These are phyloP conservation scores for Pseudachorutes palmiensis DNA, from an alignment of 1,140 invertebrate species.

Conservation along the genomic window DNA sequence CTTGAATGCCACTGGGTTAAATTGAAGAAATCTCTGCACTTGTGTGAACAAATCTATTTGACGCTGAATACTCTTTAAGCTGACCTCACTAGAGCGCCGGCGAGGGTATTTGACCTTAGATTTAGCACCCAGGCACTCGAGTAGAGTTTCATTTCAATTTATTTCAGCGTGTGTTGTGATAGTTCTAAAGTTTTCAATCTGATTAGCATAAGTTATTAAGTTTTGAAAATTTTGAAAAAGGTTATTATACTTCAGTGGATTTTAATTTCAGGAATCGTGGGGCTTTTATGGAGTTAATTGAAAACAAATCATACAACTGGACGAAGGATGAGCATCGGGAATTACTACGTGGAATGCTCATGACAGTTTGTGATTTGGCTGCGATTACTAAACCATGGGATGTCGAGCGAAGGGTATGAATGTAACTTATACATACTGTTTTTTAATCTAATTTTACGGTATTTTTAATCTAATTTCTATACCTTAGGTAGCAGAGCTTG, in stretches of 20 bases:
- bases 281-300: conserved; percentile 66
- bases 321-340: conserved; percentile 64
- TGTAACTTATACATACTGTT: conserved; percentile 24
- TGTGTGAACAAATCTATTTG: too few relatives aligned
- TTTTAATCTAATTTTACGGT: conserved; percentile 10
- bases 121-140: too few relatives aligned
- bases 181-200: conserved; percentile 39
- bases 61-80: too few relatives aligned
- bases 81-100: too few relatives aligned
- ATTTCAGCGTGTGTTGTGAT: neutral
- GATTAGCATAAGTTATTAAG: conserved; percentile 1
- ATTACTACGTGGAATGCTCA: conserved; percentile 79
- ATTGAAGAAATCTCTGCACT: too few relatives aligned
- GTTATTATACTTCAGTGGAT: too few relatives aligned
- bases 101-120: too few relatives aligned
- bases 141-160: conserved; percentile 8
- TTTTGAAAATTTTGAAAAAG: too few relatives aligned
- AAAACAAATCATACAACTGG: conserved; percentile 56
- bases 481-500: conserved; percentile 67
- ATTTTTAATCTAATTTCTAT: conserved; percentile 21
- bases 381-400: conserved; percentile 95
- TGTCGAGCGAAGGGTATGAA: conserved; percentile 66
- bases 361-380: conserved; percentile 93
- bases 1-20: too few relatives aligned
- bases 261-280: conserved; percentile 62